Percentiles rank a stretch among this genome's conserved stretches.
These are phyloP conservation scores for Seriola quinqueradiata DNA, from an alignment of 2,113 vertebrate genomes.

Conservation along the genomic window DNA sequence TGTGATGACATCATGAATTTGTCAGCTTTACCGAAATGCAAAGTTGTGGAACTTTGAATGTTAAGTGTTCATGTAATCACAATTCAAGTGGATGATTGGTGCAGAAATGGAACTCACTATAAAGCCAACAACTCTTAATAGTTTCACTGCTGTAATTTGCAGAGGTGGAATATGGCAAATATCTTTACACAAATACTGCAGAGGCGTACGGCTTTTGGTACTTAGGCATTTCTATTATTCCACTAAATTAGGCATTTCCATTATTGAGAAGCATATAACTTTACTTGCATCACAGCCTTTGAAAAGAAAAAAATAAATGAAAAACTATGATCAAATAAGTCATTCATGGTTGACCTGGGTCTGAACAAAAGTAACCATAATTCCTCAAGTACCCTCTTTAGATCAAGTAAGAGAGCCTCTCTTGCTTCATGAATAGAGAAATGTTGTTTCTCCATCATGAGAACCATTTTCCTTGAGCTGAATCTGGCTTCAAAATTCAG, in stretches of 20 bases:
- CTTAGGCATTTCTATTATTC: neutral
- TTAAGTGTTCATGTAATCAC: conserved; percentile 47
- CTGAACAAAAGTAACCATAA: neutral
- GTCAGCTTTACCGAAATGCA: conserved; percentile 23
- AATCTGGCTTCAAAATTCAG: neutral
- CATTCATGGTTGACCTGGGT: neutral
- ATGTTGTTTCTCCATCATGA: neutral
- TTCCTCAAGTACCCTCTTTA: neutral
- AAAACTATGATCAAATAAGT: neutral
- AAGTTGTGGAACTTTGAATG: conserved; percentile 10
- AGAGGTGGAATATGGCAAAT: conserved; percentile 23
- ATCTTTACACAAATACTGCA: conserved; percentile 30
- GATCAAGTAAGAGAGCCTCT: neutral
- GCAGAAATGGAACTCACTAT: neutral
- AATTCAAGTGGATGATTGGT: conserved; percentile 54
- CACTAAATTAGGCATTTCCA: neutral
- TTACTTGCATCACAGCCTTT: neutral
- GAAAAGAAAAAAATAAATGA: neutral
- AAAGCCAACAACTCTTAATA: conserved; percentile 16
- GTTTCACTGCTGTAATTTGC: conserved; percentile 19
- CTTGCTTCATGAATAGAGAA: neutral
- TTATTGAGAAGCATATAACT: neutral
- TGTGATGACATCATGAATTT: conserved; percentile 5
- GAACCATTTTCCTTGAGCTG: neutral
- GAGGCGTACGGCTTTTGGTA: neutral